A percentile compares a stretch with the other conserved stretches of the same genome.
Conservation (phyloP, 1,140 invertebrate genomes). For the Ylistrum balloti region DNA sequence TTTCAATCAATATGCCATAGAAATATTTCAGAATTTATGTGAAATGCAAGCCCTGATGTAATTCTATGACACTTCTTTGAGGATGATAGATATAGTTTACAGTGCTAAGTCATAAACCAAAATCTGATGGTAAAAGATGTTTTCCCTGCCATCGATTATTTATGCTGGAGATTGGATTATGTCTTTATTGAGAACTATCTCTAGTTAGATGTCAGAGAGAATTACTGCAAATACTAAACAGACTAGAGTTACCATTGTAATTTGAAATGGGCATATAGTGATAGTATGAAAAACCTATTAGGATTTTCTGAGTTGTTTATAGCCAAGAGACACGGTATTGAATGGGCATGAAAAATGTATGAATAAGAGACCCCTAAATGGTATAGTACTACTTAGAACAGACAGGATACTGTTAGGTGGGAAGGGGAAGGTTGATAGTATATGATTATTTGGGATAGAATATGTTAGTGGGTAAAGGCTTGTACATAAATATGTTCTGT, state of each 20-base stretch:
- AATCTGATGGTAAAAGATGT: constrained; percentile 18
- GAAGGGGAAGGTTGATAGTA: too few species aligned
- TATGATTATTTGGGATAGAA: too few species aligned
- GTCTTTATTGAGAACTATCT: neutral
- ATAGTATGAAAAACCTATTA: neutral
- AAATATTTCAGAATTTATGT: constrained; percentile 21
- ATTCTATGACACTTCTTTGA: constrained; percentile 5
- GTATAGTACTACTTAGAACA: neutral
- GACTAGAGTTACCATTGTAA: neutral
- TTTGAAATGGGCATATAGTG: neutral
- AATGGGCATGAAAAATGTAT: neutral
- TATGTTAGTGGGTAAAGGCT: neutral
- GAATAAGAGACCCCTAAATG: neutral
- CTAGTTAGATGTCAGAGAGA: neutral
- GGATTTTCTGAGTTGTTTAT: neutral
- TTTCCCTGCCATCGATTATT: neutral
- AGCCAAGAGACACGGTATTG: neutral
- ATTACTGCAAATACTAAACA: neutral
- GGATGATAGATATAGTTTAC: constrained; percentile 10
- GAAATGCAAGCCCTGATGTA: constrained; percentile 8
- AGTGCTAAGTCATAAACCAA: constrained; percentile 26
- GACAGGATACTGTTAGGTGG: too few species aligned
- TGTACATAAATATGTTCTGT: too few species aligned
- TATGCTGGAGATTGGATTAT: neutral
- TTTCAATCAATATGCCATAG: constrained; percentile 28